These are phyloP conservation scores for Hemithea aestivaria DNA, from an alignment of 2,888 invertebrate genomes.

Conservation along the genomic window DNA sequence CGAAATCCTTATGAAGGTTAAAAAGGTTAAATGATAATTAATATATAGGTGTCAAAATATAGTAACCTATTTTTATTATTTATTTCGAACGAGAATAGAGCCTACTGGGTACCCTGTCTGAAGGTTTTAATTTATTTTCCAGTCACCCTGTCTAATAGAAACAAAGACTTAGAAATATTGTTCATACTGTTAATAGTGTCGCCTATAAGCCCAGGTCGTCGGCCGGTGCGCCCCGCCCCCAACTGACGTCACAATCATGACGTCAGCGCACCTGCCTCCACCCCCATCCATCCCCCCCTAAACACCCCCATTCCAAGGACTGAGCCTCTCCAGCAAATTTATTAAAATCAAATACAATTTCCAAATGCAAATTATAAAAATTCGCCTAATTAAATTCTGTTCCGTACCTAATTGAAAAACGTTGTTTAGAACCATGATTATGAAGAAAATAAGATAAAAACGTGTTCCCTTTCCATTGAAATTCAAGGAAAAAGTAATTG, in stretches of 20 bases:
- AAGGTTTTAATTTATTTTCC: no score
- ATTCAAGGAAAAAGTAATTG: no score
- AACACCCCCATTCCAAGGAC: constrained; percentile 38
- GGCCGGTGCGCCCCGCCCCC: constrained; percentile 58
- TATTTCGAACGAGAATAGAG: no score
- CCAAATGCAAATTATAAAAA: constrained; percentile 33
- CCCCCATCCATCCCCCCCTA: constrained; percentile 32
- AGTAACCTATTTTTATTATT: no score
- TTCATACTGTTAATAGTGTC: not conserved
- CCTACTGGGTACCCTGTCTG: no score
- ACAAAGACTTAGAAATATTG: no score
- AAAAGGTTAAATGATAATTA: no score
- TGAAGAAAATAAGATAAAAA: not conserved
- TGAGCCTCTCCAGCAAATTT: constrained; percentile 40
- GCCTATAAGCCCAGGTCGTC: constrained; percentile 42
- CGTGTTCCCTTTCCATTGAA: no score
- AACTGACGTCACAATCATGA: constrained; percentile 66
- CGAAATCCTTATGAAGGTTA: no score
- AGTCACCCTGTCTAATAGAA: no score
- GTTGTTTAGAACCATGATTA: constrained; percentile 9
- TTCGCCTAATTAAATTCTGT: constrained; percentile 11
- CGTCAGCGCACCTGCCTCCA: constrained; percentile 60
- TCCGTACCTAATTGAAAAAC: constrained; percentile 7
- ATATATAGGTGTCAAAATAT: no score
- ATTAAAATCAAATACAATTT: constrained; percentile 39